These are phyloP conservation scores for Esox niger DNA, from an alignment of 2,113 vertebrate species.

Conservation along the genomic window DNA sequence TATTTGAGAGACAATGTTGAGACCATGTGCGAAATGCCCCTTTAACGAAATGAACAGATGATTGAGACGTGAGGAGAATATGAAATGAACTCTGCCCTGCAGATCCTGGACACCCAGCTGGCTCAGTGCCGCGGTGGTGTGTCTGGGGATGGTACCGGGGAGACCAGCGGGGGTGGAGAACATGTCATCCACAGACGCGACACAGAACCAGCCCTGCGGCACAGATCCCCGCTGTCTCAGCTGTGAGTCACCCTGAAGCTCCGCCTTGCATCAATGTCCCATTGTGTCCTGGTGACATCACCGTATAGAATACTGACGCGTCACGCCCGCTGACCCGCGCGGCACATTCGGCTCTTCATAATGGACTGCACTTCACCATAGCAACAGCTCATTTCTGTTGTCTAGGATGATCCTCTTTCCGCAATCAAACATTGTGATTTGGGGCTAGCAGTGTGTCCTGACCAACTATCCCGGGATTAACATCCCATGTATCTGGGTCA, in stretches of 20 bases:
- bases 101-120: conserved; percentile 72
- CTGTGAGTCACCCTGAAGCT: conserved; percentile 52
- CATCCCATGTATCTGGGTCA: too few species aligned
- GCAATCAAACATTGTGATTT: too few species aligned
- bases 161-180: conserved; percentile 7
- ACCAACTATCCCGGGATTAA: too few species aligned
- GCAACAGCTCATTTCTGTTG: background rate
- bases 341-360: background rate
- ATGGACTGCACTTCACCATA: background rate
- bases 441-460: too few species aligned
- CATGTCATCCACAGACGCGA: conserved; percentile 60
- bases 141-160: conserved; percentile 4
- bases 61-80: background rate
- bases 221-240: conserved; percentile 47
- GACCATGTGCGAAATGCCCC: too few species aligned
- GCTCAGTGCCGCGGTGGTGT: conserved; percentile 53
- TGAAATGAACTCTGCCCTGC: conserved; percentile 9
- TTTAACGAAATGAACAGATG: background rate
- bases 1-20: too few species aligned
- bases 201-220: conserved; percentile 65
- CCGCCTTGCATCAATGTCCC: background rate
- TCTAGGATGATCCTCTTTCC: too few species aligned
- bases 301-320: background rate
- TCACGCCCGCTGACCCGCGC: background rate
- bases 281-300: background rate